Evolutionary conservation across 1,140 invertebrate genomes (phyloP).

Genomic region (Zeugodacus cucurbitae): DNA sequence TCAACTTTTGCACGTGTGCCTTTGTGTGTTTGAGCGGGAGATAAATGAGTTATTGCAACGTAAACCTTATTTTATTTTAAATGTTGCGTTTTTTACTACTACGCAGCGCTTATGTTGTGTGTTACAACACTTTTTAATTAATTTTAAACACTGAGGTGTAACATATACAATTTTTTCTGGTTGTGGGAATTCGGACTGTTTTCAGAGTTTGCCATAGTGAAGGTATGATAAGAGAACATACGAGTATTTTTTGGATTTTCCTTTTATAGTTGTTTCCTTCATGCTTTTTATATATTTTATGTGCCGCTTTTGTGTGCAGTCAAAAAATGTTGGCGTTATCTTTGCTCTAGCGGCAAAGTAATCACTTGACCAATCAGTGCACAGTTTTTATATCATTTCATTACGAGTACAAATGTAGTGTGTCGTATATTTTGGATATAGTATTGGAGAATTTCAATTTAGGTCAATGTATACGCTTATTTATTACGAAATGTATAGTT

Average conservation of each 20-base stretch:
- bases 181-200: neutral
- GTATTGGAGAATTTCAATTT: neutral
- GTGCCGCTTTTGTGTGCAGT: neutral
- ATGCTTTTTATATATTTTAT: neutral
- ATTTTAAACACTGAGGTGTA: neutral
- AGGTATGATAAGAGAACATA: no score
- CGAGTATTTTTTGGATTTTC: no score
- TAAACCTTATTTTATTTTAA: neutral
- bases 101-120: neutral
- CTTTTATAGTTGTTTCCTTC: neutral
- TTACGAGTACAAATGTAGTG: neutral
- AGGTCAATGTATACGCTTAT: neutral
- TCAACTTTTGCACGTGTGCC: neutral
- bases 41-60: neutral
- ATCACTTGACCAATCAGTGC: neutral
- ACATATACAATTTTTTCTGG: neutral
- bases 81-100: neutral
- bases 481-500: neutral
- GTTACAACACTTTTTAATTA: neutral
- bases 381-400: neutral
- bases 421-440: no score
- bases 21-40: neutral
- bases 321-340: neutral
- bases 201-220: no score
- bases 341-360: neutral